Evolutionary conservation across 2,113 vertebrate species (phyloP).

Genomic region (Tachycineta bicolor): DNA sequence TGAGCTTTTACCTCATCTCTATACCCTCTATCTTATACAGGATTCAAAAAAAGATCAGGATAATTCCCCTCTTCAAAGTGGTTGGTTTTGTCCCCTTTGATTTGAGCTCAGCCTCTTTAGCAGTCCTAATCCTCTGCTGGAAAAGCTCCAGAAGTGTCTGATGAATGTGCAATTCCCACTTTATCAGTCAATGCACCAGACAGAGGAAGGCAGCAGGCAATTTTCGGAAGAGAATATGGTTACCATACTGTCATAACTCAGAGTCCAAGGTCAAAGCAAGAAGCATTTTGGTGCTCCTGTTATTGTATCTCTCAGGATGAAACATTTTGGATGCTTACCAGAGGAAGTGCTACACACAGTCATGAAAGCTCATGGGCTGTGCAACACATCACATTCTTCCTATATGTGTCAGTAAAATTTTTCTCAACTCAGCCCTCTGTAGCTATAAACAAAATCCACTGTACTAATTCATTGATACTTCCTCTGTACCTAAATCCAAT

Average conservation of each 20-base stretch:
- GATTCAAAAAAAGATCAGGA: neutral
- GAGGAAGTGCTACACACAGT: neutral
- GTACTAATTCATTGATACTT: neutral
- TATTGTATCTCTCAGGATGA: neutral
- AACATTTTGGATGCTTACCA: neutral
- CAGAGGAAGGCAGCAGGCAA: neutral
- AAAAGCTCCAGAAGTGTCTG: neutral
- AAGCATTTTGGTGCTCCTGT: neutral
- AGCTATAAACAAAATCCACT: neutral
- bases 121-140: neutral
- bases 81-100: neutral
- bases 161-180: neutral
- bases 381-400: neutral
- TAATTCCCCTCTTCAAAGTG: neutral
- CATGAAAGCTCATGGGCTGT: neutral
- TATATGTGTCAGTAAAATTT: neutral
- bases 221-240: neutral
- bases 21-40: neutral
- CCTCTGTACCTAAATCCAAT: neutral
- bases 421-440: neutral
- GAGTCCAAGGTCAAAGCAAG: neutral
- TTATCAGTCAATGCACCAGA: neutral
- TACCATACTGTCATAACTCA: neutral
- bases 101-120: neutral
- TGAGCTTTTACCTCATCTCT: neutral